These are phyloP conservation scores for Atta colombica DNA, from an alignment of 1,140 invertebrate species.

Conservation along the genomic window DNA sequence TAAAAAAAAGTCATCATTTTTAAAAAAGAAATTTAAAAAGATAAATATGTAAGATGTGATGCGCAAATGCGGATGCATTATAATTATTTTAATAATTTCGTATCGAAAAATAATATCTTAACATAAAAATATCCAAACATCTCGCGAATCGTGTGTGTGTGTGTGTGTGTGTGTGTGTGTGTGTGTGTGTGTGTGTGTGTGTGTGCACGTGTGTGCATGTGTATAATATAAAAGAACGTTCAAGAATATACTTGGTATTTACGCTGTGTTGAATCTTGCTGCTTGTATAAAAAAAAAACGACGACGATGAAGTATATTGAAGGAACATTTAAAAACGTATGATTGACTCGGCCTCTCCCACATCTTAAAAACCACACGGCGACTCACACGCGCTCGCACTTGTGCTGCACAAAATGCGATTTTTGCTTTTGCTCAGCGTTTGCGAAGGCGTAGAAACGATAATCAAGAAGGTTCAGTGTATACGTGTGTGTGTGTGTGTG, in stretches of 20 bases:
- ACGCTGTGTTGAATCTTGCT: conserved; percentile 10
- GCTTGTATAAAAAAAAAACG: conserved; percentile 23
- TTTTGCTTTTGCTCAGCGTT: conserved; percentile 51
- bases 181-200: too few relatives aligned
- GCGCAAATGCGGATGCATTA: neutral
- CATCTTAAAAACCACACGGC: conserved; percentile 48
- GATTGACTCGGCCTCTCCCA: conserved; percentile 57
- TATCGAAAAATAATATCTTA: too few relatives aligned
- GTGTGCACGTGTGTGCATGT: too few relatives aligned
- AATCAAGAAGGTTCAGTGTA: conserved; percentile 65
- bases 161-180: too few relatives aligned
- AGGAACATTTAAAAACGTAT: conserved; percentile 70
- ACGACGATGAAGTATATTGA: conserved; percentile 67
- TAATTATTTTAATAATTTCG: neutral
- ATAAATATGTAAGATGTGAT: neutral
- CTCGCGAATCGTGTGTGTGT: neutral
- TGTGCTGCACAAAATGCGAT: conserved; percentile 70
- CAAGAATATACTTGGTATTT: neutral
- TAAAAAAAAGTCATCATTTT: neutral
- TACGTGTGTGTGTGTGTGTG: neutral
- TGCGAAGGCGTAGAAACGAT: conserved; percentile 75
- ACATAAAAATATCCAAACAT: neutral
- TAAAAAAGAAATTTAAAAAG: neutral
- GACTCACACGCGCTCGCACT: conserved; percentile 61
- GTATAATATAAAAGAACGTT: neutral